Evolutionary conservation across 2,888 invertebrate genomes (phyloP).

Genomic region (Eucriotettix oculatus): DNA sequence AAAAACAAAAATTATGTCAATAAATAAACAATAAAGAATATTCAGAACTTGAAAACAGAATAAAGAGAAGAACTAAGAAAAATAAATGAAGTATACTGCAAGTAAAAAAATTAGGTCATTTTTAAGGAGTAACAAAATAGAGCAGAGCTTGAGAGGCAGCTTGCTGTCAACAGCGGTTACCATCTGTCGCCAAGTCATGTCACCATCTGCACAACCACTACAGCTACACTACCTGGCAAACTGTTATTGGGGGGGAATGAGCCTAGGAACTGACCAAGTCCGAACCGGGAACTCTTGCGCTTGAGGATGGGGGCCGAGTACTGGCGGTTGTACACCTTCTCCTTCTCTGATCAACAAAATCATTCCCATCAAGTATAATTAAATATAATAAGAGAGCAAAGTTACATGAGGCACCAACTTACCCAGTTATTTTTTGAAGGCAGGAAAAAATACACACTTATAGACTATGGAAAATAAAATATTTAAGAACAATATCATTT

Average conservation of each 20-base stretch:
- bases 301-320: constrained; percentile 90
- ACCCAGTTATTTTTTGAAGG: background rate
- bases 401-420: background rate
- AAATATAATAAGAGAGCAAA: background rate
- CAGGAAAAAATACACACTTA: background rate
- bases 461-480: background rate
- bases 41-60: too few species aligned
- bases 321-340: constrained; percentile 78
- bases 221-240: constrained; percentile 36
- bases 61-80: too few species aligned
- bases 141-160: background rate
- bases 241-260: constrained; percentile 36
- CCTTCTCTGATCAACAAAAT: constrained; percentile 41
- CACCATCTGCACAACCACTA: constrained; percentile 1
- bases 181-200: background rate
- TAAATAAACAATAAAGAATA: too few species aligned
- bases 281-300: constrained; percentile 81
- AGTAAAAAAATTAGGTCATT: too few species aligned
- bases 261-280: constrained; percentile 68
- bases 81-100: too few species aligned
- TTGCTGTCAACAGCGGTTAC: background rate
- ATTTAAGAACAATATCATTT: too few species aligned
- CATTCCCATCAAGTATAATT: background rate
- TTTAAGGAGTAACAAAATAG: background rate
- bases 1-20: too few species aligned